Base-by-base conservation (phyloP, 2,797 vertebrate species). In the Sebastiscus tertius region DNA sequence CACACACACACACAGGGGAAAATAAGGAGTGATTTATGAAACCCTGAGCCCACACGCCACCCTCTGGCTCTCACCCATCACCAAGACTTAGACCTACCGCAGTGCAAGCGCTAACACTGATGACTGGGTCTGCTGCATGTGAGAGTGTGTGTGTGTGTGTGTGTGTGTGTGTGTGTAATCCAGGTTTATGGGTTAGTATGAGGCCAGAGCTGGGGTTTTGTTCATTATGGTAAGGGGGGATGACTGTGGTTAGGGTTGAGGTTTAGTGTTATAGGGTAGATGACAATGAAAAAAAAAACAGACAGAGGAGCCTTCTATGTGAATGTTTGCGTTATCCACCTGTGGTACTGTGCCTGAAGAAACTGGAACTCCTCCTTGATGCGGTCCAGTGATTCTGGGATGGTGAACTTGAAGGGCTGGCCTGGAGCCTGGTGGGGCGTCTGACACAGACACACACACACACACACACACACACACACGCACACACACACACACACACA, bases 351-450 rank as follows among this genome's bases (percentile, higher is more conserved):
- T 3, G 97, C 97, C 94, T 98, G 97, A 27, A 98, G 96, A 86
- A 98, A 99, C 95, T 98, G 97, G 93, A 99, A 98, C 93, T 98
- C 97, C 89, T 99, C 97, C 89, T 99, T 99, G 94, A 99, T 99
- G 85, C 97, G 96, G 89, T 99, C 97, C 94, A 98, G 93, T 46
- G 97, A 98, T 86, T 99, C 97, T 58, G 97, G 97, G 93, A 99
- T 98, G 82, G 97, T 99, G 93, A 99, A 99, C 94, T 99, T 98
- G 95, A 98, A 99, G 85, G 97, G 96, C 93, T 98, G 97, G 82
- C 97, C 97, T 87, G 97, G 97, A 94, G 96, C 96, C 96, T 99
- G 97, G 88, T 98, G 97, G 87, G 97, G 97, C 71, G 97, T 94
- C 97, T 93, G 70, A 87, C 46, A 81, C 76, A 83, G 67, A 85